phyloP scores from a whole-genome alignment of 2,113 vertebrate species.

The Anolis carolinensis region DNA sequence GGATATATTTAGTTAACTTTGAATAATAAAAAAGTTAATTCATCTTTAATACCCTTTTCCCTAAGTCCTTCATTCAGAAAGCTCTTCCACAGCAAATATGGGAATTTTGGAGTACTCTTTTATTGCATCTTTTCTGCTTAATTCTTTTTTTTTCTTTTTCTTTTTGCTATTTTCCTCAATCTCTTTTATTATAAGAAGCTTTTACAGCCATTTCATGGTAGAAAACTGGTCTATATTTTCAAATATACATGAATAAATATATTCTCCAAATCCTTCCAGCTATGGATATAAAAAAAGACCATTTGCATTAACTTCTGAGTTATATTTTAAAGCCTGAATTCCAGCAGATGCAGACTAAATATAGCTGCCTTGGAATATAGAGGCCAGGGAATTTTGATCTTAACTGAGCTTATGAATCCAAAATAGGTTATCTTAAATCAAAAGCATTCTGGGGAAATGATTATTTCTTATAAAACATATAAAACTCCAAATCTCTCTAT shows the following conservation, averaged over 20 bases:
- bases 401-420: conserved; percentile 11
- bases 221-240: background rate
- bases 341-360: conserved; percentile 24
- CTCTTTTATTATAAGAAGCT: background rate
- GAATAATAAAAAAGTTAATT: background rate
- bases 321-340: conserved; percentile 7
- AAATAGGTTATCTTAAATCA: conserved; percentile 10
- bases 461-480: background rate
- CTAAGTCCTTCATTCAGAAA: background rate
- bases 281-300: background rate
- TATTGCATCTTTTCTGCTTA: background rate
- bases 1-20: background rate
- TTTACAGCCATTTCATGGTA: background rate
- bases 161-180: background rate
- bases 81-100: background rate
- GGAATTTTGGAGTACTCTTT: background rate
- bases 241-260: background rate
- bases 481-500: background rate
- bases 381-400: conserved; percentile 10
- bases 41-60: background rate
- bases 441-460: conserved; percentile 11
- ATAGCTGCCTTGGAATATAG: conserved; percentile 19
- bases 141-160: background rate
- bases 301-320: conserved; percentile 6
- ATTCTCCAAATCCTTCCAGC: background rate